phyloP scores from a whole-genome alignment of 2,797 vertebrate species.

The Rhinella marina region DNA sequence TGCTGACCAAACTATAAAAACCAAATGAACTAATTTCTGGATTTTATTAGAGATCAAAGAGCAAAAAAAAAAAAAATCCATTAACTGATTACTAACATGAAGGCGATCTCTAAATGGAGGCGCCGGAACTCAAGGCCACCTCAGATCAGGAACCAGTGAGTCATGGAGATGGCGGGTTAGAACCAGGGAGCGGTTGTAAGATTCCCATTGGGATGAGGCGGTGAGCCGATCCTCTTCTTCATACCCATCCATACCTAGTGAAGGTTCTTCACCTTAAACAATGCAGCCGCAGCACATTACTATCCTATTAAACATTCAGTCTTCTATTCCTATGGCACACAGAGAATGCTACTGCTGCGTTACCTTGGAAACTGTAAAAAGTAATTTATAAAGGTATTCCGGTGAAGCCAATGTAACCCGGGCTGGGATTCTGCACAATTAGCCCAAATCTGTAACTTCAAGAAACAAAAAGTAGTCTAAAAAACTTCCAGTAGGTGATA shows the following conservation, averaged over 20 bases:
- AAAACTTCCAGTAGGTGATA: too few relatives aligned
- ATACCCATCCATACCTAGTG: slow-evolving; percentile 47
- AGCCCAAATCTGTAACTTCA: slow-evolving; percentile 7
- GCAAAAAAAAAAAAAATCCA: slow-evolving; percentile 19
- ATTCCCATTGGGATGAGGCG: slow-evolving; percentile 3
- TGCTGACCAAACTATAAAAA: slow-evolving; percentile 44
- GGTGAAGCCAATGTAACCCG: slow-evolving; percentile 26
- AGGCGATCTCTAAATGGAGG: slow-evolving; percentile 1
- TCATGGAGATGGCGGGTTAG: not conserved
- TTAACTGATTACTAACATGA: slow-evolving; percentile 33
- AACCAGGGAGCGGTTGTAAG: not conserved
- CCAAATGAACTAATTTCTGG: slow-evolving; percentile 19
- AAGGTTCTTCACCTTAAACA: slow-evolving; percentile 55
- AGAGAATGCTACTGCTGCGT: slow-evolving; percentile 35
- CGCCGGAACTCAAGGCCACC: not conserved
- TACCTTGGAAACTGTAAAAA: slow-evolving; percentile 59
- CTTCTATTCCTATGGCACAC: slow-evolving; percentile 38
- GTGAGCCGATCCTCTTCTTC: slow-evolving; percentile 19
- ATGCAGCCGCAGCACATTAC: slow-evolving; percentile 46
- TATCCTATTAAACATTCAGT: slow-evolving; percentile 55
- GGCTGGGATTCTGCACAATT: slow-evolving; percentile 26
- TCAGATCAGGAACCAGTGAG: not conserved
- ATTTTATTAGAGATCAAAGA: slow-evolving; percentile 43
- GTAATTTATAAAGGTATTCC: slow-evolving; percentile 56
- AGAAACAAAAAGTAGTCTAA: not conserved